Evolutionary conservation across 1,140 invertebrate species (phyloP), one percentile per base, ranked within the genome.

Genomic region (Prorops nasuta): DNA sequence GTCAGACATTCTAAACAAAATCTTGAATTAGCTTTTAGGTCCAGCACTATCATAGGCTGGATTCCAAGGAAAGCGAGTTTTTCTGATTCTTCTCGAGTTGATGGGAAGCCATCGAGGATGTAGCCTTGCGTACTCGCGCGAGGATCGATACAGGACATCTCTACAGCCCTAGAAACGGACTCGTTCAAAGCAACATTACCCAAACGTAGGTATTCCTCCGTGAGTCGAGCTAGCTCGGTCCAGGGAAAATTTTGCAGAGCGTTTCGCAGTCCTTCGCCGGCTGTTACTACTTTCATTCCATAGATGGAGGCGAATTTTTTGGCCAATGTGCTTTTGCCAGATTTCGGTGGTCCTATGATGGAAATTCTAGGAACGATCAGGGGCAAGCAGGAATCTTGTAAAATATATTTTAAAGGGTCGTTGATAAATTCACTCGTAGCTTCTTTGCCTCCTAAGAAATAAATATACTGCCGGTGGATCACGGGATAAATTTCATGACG

Each of bases 301-400:
- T 80, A 81, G 20, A 71, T 75, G 28, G 68, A 67, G 3, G 72
- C 67, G 15, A 84, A 70, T 53, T 80, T 76, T 32, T 67, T 51
- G 12, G 79, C 72, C 17, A 96, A 73, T 9, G 84, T 85, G 17
- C 85, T 86, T 78, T 94, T 94, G 2, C 92, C 92, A 21, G 86
- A 88, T 76, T 91, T 92, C 32, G 89, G 87, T 7, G 90, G 87
- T 1, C 92, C 92, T 44, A 92, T 88, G 28, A 95, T 77, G 22
- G 85, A 86, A 17, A 95, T 81, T 56, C 86, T 79, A 39, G 88
- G 74, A 3, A 90, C 87, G 46, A 80, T 66, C 41, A 79, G 50
- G 4, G 74, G 65, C 0, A 20, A 17, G 6, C 22, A 48, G 0
- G 57, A 41, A 59, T 76, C 79, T 8, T 63, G 56, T 15, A 60